Evolutionary conservation across 2,888 invertebrate species (phyloP).

Genomic region (Carabus problematicus): DNA sequence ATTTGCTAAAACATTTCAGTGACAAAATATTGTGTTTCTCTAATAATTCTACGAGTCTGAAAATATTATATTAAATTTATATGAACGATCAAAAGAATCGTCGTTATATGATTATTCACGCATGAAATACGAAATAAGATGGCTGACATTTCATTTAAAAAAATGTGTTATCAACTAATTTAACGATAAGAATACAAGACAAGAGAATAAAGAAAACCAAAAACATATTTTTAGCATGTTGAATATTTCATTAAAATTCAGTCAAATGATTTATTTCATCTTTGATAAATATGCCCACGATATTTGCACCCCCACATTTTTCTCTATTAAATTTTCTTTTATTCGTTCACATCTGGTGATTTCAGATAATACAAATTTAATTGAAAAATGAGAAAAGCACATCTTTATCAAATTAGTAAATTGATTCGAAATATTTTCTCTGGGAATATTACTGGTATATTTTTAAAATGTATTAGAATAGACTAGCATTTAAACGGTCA

Average conservation of each 20-base stretch:
- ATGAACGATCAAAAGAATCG: too few species aligned
- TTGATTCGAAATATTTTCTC: background rate
- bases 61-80: too few species aligned
- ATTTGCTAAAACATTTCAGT: too few species aligned
- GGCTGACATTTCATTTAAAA: slow-evolving; percentile 32
- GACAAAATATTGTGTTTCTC: too few species aligned
- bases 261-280: slow-evolving; percentile 19
- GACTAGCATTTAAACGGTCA: too few species aligned
- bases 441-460: background rate
- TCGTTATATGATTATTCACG: too few species aligned
- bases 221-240: slow-evolving; percentile 15
- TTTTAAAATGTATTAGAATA: too few species aligned
- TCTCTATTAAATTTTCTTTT: slow-evolving; percentile 25
- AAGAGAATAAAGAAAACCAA: slow-evolving; percentile 8
- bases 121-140: too few species aligned
- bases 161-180: slow-evolving; percentile 29
- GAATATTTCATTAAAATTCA: slow-evolving; percentile 20
- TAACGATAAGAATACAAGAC: slow-evolving; percentile 19
- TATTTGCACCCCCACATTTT: slow-evolving; percentile 26
- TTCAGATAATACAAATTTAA: background rate
- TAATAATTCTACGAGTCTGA: too few species aligned
- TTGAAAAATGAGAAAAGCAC: background rate
- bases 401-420: background rate
- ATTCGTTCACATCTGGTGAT: background rate
- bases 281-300: background rate